Evolutionary conservation across 2,797 vertebrate species (phyloP), one percentile per base, ranked within the genome.

Genomic region (Sebastes hubbsi): DNA sequence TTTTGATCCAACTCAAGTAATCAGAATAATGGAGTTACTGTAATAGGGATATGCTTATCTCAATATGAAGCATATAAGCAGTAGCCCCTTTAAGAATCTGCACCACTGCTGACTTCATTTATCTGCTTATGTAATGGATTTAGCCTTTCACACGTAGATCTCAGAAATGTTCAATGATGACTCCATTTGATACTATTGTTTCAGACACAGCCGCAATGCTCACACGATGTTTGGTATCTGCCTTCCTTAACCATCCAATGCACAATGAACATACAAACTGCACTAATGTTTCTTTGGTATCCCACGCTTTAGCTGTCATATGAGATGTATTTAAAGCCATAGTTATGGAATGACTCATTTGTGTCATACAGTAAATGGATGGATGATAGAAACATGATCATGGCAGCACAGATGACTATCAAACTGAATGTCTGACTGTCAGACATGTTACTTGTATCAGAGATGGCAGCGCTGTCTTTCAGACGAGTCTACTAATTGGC

Each of bases 391-490:
- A 42, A 69, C 29, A 75, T 59, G 62, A 52, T 77, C 56, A 76
- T 84, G 75, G 64, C 67, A 82, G 71, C 13, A 58, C 36, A 63
- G 34, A 87, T 82, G 60, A 66, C 27, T 64, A 62, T 85, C 75
- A 86, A 77, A 84, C 18, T 72, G 30, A 68, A 42, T 52, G 62
- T 78, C 70, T 75, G 58, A 52, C 71, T 76, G 54, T 86, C 64
- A 77, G 20, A 52, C 68, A 56, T 73, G 7, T 34, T 61, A 30
- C 58, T 55, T 69, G 16, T 36, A 20, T 64, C 38, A 75, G 42
- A 72, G 20, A 69, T 69, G 75, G 54, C 67, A 72, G 62, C 49
- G 2, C 58, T 77, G 42, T 83, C 8, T 64, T 74, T 72, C n/a
- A 71, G 4, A 72, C 8, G 77, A 60, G 24, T 74, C 60, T 1